These are phyloP conservation scores for Cylindroiulus punctatus DNA, from an alignment of 2,888 invertebrate species.

Conservation along the genomic window DNA sequence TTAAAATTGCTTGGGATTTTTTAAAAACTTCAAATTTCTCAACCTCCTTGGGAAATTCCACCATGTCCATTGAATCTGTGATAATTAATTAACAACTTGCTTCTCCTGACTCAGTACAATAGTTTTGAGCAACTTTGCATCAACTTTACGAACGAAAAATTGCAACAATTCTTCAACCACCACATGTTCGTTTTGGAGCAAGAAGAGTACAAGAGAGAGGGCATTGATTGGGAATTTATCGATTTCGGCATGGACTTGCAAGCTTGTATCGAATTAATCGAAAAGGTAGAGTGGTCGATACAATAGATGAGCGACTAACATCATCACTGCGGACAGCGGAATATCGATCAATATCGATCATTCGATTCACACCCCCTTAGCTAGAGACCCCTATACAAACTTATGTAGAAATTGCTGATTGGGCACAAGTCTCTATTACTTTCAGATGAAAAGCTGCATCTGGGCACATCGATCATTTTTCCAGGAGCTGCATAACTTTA, in stretches of 20 bases:
- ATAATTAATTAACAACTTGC: not conserved
- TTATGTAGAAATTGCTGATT: not conserved
- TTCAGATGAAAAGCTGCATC: not conserved
- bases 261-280: slow-evolving; percentile 98
- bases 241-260: slow-evolving; percentile 99
- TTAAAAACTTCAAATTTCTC: too few species aligned
- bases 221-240: slow-evolving; percentile 98
- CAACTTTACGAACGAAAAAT: slow-evolving; percentile 99
- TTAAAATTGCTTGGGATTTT: too few species aligned
- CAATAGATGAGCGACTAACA: not conserved
- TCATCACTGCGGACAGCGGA: not conserved
- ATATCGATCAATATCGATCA: not conserved
- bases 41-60: too few species aligned
- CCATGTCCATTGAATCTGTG: not conserved
- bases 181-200: slow-evolving; percentile 99
- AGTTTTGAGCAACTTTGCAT: slow-evolving; percentile 99
- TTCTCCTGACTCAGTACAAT: slow-evolving; percentile 80
- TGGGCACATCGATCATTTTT: not conserved
- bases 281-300: slow-evolving; percentile 78
- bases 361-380: slow-evolving; percentile 5
- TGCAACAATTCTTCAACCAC: slow-evolving; percentile 99
- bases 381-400: not conserved
- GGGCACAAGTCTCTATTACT: not conserved
- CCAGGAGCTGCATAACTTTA: not conserved
- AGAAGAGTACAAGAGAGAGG: slow-evolving; percentile 97